Conservation (phyloP, 1,140 invertebrate species). For the Formica selysi region DNA sequence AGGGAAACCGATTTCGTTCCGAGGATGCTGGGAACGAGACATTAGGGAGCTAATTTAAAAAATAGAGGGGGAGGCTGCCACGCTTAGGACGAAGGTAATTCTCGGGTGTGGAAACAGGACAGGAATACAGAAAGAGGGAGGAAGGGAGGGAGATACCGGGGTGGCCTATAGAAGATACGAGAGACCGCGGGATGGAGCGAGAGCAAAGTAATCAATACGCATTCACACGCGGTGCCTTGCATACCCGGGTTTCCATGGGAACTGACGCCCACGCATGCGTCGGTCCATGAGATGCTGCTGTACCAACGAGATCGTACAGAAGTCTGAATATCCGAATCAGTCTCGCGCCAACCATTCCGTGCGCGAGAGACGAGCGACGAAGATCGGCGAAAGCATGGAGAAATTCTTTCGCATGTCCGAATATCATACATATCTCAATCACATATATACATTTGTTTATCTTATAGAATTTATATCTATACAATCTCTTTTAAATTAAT, state of each 20-base stretch:
- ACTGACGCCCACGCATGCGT: constrained; percentile 82
- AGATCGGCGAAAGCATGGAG: background rate
- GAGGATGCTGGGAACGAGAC: constrained; percentile 50
- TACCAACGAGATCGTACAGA: constrained; percentile 26
- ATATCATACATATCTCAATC: background rate
- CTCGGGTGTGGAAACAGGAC: constrained; percentile 49
- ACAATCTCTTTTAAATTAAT: background rate
- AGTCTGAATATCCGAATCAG: constrained; percentile 55
- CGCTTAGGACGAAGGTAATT: constrained; percentile 25
- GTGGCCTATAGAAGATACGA: constrained; percentile 66
- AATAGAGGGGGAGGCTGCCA: constrained; percentile 51
- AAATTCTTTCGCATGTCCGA: background rate
- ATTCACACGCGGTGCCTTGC: constrained; percentile 83
- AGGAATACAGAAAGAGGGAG: constrained; percentile 24
- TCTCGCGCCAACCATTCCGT: constrained; percentile 55
- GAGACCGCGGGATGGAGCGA: constrained; percentile 80
- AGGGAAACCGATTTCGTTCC: constrained; percentile 30
- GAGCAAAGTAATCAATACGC: constrained; percentile 85
- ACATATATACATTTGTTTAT: background rate
- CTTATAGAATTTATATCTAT: too few species aligned
- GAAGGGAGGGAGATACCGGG: background rate
- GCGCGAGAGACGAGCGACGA: background rate
- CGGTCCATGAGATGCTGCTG: background rate
- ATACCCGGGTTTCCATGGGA: constrained; percentile 81
- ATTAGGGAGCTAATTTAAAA: constrained; percentile 73